Evolutionary conservation across 2,113 vertebrate genomes (phyloP).

Genomic region (Formicarius rufipectus): DNA sequence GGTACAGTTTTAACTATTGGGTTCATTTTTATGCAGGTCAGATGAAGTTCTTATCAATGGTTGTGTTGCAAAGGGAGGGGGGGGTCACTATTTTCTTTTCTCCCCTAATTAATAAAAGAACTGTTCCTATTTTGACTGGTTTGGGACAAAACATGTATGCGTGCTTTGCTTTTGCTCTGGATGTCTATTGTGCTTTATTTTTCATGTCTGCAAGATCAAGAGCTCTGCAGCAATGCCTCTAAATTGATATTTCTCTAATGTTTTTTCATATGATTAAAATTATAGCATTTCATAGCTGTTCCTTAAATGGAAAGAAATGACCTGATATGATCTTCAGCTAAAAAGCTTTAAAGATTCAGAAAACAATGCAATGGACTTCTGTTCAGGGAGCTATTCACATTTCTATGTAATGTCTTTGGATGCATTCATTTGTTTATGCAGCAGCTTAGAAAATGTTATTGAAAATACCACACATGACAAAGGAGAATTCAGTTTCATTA

Average conservation of each 20-base stretch:
- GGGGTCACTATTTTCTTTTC: not conserved
- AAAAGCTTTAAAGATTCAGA: conserved; percentile 20
- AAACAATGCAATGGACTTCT: conserved; percentile 26
- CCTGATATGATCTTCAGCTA: not conserved
- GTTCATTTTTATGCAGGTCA: not conserved
- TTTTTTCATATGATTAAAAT: conserved; percentile 3
- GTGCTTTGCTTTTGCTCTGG: not conserved
- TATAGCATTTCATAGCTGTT: not conserved
- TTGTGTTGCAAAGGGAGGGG: not conserved
- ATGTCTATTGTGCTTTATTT: not conserved
- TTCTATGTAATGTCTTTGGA: conserved; percentile 3
- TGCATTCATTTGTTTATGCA: conserved; percentile 61
- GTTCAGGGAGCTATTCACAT: conserved; percentile 2
- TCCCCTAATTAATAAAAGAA: not conserved
- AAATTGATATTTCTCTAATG: not conserved
- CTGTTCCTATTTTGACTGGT: not conserved
- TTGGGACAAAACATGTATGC: not conserved
- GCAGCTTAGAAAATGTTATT: conserved; percentile 50
- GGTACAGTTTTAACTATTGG: not conserved
- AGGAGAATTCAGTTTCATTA: conserved; percentile 64
- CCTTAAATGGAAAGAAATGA: not conserved
- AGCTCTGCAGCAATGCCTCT: not conserved
- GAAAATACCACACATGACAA: conserved; percentile 48
- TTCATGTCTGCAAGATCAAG: not conserved
- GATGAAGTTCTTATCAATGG: not conserved